Base-by-base conservation (phyloP, 2,797 vertebrate species). In the Hypotaenidia philippensis region DNA sequence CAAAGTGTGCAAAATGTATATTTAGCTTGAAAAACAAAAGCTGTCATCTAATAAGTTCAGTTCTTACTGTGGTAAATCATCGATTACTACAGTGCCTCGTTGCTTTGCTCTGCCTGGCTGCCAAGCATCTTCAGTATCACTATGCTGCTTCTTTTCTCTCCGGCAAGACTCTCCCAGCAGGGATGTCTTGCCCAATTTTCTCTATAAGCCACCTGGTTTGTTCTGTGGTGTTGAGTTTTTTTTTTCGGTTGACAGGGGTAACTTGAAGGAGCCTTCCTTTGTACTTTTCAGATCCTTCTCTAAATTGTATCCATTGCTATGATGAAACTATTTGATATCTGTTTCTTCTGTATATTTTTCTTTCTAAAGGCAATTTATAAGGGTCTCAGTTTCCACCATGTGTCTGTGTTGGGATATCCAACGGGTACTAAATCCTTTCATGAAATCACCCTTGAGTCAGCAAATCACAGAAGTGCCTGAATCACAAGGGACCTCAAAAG, bases 371-470 rank as follows among this genome's bases (percentile, higher is more conserved):
- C 34, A 38, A 9, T 14, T 56, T 32, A 16, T 65, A 41, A 40
- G 38, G 15, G 10, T 76, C 44, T 59, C 7, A 11, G 10, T 80
- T 76, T 79, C 6, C 69, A 4, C 6, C 69, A 4, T 38, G 9
- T 25, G 5, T 50, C 22, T 56, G 9, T 50, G 6, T 53, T 89
- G 44, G 81, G 7, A 32, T 83, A 18, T 57, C 65, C 32, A 25
- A 1, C 0, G 2, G 11, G 13, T 47, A 20, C 25, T 75, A 40
- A 64, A 83, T 23, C 9, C 45, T 90, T 86, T 81, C 1, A 0
- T 36, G 66, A 76, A 66, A 79, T 60, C 19, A 31, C 10, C 31
- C 27, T 50, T 84, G 40, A 64, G 13, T 40, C 25, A 26, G 13
- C 27, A 14, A 50, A 26, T 26, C 25, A 50, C 49, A 50, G 14